Evolutionary conservation across 2,888 invertebrate species (phyloP), one percentile per base, ranked within the genome.

Genomic region (Parascotia fuliginaria): DNA sequence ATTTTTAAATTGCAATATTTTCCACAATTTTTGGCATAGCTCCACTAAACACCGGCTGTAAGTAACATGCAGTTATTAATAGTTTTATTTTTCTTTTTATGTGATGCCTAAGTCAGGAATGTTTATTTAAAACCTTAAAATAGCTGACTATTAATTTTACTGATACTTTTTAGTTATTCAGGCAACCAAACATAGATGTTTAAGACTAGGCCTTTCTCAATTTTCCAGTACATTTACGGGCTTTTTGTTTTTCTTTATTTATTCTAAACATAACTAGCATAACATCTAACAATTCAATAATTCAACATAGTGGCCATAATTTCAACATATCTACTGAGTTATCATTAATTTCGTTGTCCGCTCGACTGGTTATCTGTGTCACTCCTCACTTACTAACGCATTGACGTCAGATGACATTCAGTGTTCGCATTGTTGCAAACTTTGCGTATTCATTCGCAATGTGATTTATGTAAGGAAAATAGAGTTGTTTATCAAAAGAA

Each of bases 331-430:
- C 37, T 28, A 32, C 34, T 27, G 34, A 38, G 47, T 52, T 57
- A 56, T 66, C 64, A 61, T 70, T 69, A 68, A 73, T 72, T 66
- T 65, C 60, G 60, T 65, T 48, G 48, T 56, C 36, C 61, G 61
- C 56, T 55, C 44, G 54, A 46, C 36, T 60, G 60, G 40, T 32
- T 54, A 73, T 55, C 51, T 62, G 53, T 58, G 66, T 49, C 68
- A 73, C 31, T 55, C 42, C 46, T 59, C 41, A 38, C 33, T 29
- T 29, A 12, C 46, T 55, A 55, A 54, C 42, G 42, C 51, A 39
- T 39, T 42, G 65, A 54, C 50, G 46, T 45, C 5, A 38, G 45
- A 11, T 12, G 29, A 11, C 3, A 29, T 12, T 11, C 29, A 11
- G 11, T 29, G 29, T 29, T 11, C 3, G 3, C 6, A 29, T 5